Evolutionary conservation across 2,888 invertebrate species (phyloP), one percentile per base, ranked within the genome.

Genomic region (Drosophila gaucha): DNA sequence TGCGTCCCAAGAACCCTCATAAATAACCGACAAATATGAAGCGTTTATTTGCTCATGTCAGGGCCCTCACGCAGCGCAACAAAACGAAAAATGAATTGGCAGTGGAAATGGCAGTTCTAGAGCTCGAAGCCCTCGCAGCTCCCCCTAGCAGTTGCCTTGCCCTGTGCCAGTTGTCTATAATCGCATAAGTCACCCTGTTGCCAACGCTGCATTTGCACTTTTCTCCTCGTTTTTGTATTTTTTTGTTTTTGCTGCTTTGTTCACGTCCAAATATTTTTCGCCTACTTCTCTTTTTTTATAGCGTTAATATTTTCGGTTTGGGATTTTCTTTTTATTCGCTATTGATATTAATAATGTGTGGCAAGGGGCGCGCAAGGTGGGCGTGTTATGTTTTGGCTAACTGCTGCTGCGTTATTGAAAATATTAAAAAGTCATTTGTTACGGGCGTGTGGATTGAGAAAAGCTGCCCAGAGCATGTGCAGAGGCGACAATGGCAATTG

Each of bases 171-270:
- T 89, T 89, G 89, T 86, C 87, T 85, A 75, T 90, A 89, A 89
- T 89, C 89, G 82, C 86, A 86, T 88, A 89, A 89, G 89, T 89
- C 89, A 89, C 90, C 89, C 90, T 83, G 86, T 86, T 89, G 78
- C 72, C 80, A 78, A 67, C 65, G 73, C 83, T 80, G 88, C 86
- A 83, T 83, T 80, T 79, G 78, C 76, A 87, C 78, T 77, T 78
- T 80, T 86, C 67, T 64, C 28, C 41, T 44, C 33, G 39, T 26
- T 18, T 69, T 62, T 69, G 6, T 28, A 6, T 2, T 60, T 41
- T 36, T 64, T 46, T 64, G 49, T 62, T 39, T 39, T 47, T 62
- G 36, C 24, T 52, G 28, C 30, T 74, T 64, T 52, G 49, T 68
- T 69, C 63, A 39, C 26, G 43, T 51, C 57, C 55, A 36, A 51